These are phyloP conservation scores for Antennarius striatus DNA, from an alignment of 2,113 vertebrate species.

Conservation along the genomic window DNA sequence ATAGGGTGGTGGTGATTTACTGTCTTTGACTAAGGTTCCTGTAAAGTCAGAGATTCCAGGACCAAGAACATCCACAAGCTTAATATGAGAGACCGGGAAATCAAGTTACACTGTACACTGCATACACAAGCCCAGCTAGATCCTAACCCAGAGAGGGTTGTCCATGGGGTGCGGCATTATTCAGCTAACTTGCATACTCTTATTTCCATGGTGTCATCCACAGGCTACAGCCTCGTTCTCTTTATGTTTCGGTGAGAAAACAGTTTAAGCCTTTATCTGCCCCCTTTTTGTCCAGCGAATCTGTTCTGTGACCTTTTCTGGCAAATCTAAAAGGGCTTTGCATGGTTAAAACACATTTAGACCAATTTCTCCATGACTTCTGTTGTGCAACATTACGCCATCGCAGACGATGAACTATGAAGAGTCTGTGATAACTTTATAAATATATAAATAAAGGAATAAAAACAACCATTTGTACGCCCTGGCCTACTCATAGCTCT, in stretches of 20 bases:
- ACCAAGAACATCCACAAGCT: constrained; percentile 58
- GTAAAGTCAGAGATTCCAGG: constrained; percentile 53
- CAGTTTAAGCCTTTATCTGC: constrained; percentile 52
- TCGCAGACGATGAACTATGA: constrained; percentile 63
- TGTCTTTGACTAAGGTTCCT: constrained; percentile 57
- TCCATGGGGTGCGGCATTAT: constrained; percentile 23
- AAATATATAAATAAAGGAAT: constrained; percentile 82
- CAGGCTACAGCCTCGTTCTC: constrained; percentile 39
- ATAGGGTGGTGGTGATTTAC: constrained; percentile 31
- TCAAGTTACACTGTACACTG: constrained; percentile 64
- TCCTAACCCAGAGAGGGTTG: constrained; percentile 39
- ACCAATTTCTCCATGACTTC: constrained; percentile 60
- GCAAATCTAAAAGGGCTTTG: constrained; percentile 82
- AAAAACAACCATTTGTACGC: constrained; percentile 75
- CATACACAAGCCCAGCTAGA: constrained; percentile 72
- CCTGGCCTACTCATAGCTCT: constrained; percentile 76
- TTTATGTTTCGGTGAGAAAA: constrained; percentile 52
- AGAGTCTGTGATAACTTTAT: constrained; percentile 79
- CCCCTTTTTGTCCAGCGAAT: constrained; percentile 80
- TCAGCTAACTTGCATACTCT: constrained; percentile 53
- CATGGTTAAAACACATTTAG: constrained; percentile 66
- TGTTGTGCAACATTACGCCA: constrained; percentile 55
- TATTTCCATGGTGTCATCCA: constrained; percentile 54
- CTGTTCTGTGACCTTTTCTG: constrained; percentile 75
- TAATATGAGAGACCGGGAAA: constrained; percentile 68